Evolutionary conservation across 2,888 invertebrate genomes (phyloP).

Genomic region (Tetanocera ferruginea): DNA sequence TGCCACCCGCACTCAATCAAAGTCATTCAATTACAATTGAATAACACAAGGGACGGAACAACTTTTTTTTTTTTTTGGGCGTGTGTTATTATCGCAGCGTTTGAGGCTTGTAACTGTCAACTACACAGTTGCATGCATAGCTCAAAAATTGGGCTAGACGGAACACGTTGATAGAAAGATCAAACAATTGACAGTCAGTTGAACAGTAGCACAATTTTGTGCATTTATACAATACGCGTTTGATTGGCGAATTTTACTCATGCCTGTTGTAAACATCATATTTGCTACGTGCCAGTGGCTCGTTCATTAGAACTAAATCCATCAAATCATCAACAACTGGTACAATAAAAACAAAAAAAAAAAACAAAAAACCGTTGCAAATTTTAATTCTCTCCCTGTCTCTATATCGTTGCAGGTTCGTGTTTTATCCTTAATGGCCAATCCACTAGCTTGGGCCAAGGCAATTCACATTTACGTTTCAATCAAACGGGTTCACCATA

Average conservation of each 20-base stretch:
- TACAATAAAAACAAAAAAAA: no score
- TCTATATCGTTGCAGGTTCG: conserved; percentile 57
- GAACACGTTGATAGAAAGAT: no score
- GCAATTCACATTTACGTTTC: conserved; percentile 64
- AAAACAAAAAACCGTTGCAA: neutral
- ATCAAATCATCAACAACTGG: neutral
- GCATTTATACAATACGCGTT: no score
- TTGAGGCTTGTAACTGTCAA: neutral
- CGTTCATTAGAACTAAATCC: no score
- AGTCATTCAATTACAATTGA: conserved; percentile 49
- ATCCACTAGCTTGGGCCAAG: conserved; percentile 62
- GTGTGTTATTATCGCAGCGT: neutral
- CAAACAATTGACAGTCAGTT: neutral
- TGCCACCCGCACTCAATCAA: conserved; percentile 54
- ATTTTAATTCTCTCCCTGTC: neutral
- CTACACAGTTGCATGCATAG: neutral
- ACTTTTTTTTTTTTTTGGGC: neutral
- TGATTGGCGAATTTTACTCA: no score
- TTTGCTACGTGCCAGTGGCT: no score
- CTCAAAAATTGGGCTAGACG: neutral
- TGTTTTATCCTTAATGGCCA: conserved; percentile 57
- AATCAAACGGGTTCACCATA: conserved; percentile 67
- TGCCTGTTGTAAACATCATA: no score
- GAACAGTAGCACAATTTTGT: no score
- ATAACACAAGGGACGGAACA: neutral